Conservation (phyloP, 30 jellyfish, hydroid and myxozoan species). For the Phacellophora camtschatica region DNA sequence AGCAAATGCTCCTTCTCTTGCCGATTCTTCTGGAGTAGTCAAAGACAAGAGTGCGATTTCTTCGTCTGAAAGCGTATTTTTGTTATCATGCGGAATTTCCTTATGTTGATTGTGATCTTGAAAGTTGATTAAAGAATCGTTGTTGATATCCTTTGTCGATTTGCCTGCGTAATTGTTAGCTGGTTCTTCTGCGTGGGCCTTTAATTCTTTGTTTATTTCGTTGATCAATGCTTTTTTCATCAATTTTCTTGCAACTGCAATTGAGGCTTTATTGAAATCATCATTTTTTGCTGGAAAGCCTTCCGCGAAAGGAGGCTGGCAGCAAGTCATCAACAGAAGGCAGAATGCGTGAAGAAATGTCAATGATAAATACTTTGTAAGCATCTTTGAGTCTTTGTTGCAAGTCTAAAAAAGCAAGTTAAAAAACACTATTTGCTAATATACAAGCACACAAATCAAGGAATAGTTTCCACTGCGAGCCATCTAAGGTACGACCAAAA, state of each 20-base stretch:
- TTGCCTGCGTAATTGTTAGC: neutral
- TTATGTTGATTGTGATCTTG: neutral
- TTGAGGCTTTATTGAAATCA: neutral
- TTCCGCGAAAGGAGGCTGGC: neutral
- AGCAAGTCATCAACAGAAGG: too few species aligned
- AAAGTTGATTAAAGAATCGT: neutral
- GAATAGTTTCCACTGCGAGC: too few species aligned
- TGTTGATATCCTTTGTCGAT: neutral
- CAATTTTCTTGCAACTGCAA: neutral
- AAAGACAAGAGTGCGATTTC: neutral
- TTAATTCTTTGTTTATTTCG: slow-evolving; percentile 7
- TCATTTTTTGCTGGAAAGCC: neutral
- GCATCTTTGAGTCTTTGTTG: too few species aligned
- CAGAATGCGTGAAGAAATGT: too few species aligned
- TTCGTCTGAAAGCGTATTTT: neutral
- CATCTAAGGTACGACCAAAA: too few species aligned
- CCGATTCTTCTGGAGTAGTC: neutral
- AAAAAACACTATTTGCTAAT: too few species aligned
- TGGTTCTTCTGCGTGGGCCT: neutral
- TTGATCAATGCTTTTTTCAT: slow-evolving; percentile 15
- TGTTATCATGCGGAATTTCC: neutral
- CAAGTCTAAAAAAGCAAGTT: too few species aligned
- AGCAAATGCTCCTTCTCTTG: neutral
- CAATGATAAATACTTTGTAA: too few species aligned
- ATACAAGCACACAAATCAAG: too few species aligned